Conservation (phyloP, 1,140 invertebrate species). For the Drosophila pseudoananassae region DNA sequence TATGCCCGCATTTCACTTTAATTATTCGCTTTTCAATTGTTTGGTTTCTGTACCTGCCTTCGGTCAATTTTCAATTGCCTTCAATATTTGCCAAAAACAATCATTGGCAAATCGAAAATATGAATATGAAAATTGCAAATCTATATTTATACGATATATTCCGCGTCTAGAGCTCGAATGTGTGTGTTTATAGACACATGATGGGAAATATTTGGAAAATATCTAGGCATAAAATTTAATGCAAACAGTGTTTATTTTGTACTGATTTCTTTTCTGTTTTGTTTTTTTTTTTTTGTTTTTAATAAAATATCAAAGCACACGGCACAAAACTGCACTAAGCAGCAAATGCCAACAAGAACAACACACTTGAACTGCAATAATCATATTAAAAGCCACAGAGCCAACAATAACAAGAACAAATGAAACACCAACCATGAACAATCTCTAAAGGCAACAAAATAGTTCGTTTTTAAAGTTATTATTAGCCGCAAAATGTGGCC, state of each 20-base stretch:
- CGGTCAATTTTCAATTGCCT: slow-evolving; percentile 45
- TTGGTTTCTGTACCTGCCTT: slow-evolving; percentile 41
- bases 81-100: slow-evolving; percentile 55
- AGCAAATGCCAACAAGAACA: slow-evolving; percentile 12
- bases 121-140: slow-evolving; percentile 48
- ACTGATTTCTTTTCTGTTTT: slow-evolving; percentile 3
- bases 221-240: slow-evolving; percentile 47
- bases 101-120: slow-evolving; percentile 49
- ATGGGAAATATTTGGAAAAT: slow-evolving; percentile 46
- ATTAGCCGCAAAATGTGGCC: slow-evolving; percentile 80
- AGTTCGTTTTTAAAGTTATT: slow-evolving; percentile 83
- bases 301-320: slow-evolving; percentile 46
- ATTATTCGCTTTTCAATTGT: slow-evolving; percentile 27
- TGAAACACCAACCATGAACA: slow-evolving; percentile 34
- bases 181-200: slow-evolving; percentile 2
- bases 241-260: slow-evolving; percentile 28
- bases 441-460: slow-evolving; percentile 79
- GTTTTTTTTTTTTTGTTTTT: slow-evolving; percentile 11
- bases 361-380: slow-evolving; percentile 78
- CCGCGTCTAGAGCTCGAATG: neutral
- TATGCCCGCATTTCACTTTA: slow-evolving; percentile 8
- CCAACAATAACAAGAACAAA: slow-evolving; percentile 46
- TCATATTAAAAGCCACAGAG: slow-evolving; percentile 74
- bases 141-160: slow-evolving; percentile 25
- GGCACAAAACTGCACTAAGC: slow-evolving; percentile 26